Evolutionary conservation across 2,888 invertebrate species (phyloP).

Genomic region (Synergus umbraculus): DNA sequence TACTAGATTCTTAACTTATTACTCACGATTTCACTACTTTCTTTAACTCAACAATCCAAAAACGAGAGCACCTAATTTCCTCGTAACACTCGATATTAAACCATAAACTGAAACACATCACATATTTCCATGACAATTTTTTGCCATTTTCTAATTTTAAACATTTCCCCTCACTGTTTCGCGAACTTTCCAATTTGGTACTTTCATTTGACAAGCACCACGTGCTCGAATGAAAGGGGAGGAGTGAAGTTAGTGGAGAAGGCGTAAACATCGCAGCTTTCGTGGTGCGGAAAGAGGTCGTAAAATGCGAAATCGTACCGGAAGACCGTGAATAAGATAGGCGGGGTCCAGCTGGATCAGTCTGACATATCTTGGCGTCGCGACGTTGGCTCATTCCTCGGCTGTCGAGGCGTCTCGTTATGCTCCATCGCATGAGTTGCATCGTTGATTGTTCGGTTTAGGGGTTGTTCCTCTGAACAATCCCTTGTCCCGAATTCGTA

Average conservation of each 20-base stretch:
- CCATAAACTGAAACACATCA: neutral
- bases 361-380: constrained; percentile 62
- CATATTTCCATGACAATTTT: neutral
- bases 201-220: constrained; percentile 36
- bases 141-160: neutral
- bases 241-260: constrained; percentile 15
- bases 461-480: neutral
- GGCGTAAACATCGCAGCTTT: constrained; percentile 23
- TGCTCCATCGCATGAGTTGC: constrained; percentile 75
- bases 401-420: constrained; percentile 70
- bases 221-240: constrained; percentile 36
- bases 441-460: constrained; percentile 56
- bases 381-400: constrained; percentile 64
- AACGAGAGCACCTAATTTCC: neutral
- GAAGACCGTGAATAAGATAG: constrained; percentile 59
- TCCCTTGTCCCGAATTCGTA: neutral
- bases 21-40: constrained; percentile 19
- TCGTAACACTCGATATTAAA: neutral
- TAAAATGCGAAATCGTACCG: constrained; percentile 57
- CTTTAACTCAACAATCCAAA: neutral
- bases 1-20: constrained; percentile 11
- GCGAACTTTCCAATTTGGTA: constrained; percentile 20
- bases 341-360: constrained; percentile 53
- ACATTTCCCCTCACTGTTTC: constrained; percentile 18
- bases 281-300: constrained; percentile 25